Conservation (phyloP, 2,888 invertebrate species). For the Hypsopygia costalis region DNA sequence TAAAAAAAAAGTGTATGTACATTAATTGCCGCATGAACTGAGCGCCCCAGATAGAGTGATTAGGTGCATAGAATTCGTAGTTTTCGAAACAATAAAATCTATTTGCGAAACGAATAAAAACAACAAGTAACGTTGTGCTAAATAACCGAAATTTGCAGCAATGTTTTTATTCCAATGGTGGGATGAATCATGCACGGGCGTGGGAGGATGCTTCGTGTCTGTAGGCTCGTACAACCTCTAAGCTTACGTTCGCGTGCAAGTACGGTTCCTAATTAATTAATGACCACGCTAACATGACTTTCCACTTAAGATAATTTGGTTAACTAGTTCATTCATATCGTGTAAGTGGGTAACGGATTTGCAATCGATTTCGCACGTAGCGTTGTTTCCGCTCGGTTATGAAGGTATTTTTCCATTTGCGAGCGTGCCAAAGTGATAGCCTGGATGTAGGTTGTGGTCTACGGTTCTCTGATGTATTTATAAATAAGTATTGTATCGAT, state of each 20-base stretch:
- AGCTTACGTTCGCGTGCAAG: not conserved
- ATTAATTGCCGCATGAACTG: not conserved
- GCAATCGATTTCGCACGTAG: conserved; percentile 55
- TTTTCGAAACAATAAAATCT: not conserved
- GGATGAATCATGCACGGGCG: not conserved
- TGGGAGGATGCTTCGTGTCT: not conserved
- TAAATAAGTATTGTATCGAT: too few species aligned
- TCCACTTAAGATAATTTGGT: conserved; percentile 17
- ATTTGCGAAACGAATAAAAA: not conserved
- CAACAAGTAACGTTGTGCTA: not conserved
- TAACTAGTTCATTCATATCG: conserved; percentile 23
- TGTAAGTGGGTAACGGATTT: conserved; percentile 54
- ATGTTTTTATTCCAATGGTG: not conserved
- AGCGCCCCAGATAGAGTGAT: not conserved
- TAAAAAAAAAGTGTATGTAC: conserved; percentile 9
- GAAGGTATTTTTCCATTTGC: conserved; percentile 54
- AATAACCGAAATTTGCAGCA: not conserved
- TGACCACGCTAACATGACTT: conserved; percentile 17
- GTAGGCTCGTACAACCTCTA: not conserved
- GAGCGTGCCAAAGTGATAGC: conserved; percentile 33
- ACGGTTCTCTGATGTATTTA: conserved; percentile 19
- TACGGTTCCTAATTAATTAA: conserved; percentile 19
- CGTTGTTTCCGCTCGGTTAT: conserved; percentile 49
- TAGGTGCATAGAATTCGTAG: not conserved
- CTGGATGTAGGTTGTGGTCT: conserved; percentile 63